phyloP scores from a whole-genome alignment of 2,888 invertebrate genomes.

The Melanophora roralis region DNA sequence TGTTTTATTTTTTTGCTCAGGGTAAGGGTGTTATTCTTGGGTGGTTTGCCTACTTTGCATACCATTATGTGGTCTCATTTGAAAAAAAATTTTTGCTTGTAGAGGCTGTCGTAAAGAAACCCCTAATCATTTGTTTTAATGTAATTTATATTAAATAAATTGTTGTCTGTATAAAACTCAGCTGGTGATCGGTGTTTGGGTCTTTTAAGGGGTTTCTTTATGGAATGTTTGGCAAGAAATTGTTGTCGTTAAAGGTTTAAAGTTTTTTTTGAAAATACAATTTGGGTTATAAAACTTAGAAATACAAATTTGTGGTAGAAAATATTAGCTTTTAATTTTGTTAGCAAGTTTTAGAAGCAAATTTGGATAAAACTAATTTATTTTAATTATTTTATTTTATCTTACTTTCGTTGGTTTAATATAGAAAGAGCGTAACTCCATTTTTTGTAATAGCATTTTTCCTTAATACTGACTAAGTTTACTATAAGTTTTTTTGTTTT shows the following conservation, averaged over 20 bases:
- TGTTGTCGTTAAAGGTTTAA: not conserved
- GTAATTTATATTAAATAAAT: slow-evolving; percentile 52
- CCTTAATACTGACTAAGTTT: too few relatives aligned
- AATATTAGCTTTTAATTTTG: too few relatives aligned
- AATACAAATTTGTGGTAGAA: too few relatives aligned
- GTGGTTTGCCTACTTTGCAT: slow-evolving; percentile 50
- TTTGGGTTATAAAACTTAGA: too few relatives aligned
- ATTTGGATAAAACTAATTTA: too few relatives aligned
- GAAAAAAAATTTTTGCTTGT: slow-evolving; percentile 6
- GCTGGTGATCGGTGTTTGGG: slow-evolving; percentile 42
- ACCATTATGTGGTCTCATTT: slow-evolving; percentile 56
- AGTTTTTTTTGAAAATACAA: too few relatives aligned
- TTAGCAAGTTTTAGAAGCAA: too few relatives aligned
- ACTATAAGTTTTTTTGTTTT: too few relatives aligned
- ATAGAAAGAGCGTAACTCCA: too few relatives aligned
- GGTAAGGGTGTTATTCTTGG: slow-evolving; percentile 13
- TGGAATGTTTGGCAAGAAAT: not conserved
- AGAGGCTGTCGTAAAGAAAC: slow-evolving; percentile 15
- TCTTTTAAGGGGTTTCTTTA: not conserved
- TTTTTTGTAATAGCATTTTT: too few relatives aligned
- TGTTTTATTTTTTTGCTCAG: not conserved
- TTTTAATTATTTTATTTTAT: too few relatives aligned
- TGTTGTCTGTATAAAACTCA: slow-evolving; percentile 47
- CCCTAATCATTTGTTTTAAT: slow-evolving; percentile 55
- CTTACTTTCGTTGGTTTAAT: too few relatives aligned